Evolutionary conservation across 2,888 invertebrate species (phyloP), one percentile per base, ranked within the genome.

Genomic region (Melinaea marsaeus): DNA sequence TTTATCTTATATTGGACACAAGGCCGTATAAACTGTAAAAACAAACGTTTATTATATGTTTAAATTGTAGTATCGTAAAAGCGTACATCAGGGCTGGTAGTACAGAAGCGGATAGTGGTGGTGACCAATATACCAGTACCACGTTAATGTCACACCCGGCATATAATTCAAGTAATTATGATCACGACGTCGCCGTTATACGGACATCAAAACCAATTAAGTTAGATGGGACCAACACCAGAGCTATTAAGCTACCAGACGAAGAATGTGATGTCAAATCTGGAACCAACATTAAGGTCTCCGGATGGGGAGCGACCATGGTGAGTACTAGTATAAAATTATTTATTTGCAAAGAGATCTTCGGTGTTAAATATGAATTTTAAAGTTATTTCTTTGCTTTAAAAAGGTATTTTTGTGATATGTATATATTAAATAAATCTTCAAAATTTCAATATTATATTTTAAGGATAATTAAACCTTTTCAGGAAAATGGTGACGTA

Each of bases 151-250:
- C 69, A 1, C 92, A 92, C 68, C 85, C 88, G 0, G 57, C 69
- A 0, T 92, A 88, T 72, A 83, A 91, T 65, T 32, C 68, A 0
- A n/a, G 13, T 0, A 83, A 79, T 0, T 75, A 75, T 9, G 90
- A 92, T 71, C 90, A 86, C 62, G 92, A 92, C 56, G 82, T 91
- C 0, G 92, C 81, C 0, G 66, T 91, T 3, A 74, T 92, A 32
- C 74, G 74, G 42, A 74, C 91, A 0, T 3, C 62, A 0, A 73
- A 74, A 11, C 66, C 74, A 0, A 91, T 92, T 70, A 67, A 58
- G 1, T 71, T 86, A 32, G 83, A 85, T 64, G 79, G 84, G 0
- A 74, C 62, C 0, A 83, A 68, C 2, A 77, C 81, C 0, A 82
- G 68, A 34, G 73, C 76, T 2, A 72, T 85, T 0, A 51, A 56